Evolutionary conservation across 1,140 invertebrate genomes (phyloP).

Genomic region (Anastatus disparis): DNA sequence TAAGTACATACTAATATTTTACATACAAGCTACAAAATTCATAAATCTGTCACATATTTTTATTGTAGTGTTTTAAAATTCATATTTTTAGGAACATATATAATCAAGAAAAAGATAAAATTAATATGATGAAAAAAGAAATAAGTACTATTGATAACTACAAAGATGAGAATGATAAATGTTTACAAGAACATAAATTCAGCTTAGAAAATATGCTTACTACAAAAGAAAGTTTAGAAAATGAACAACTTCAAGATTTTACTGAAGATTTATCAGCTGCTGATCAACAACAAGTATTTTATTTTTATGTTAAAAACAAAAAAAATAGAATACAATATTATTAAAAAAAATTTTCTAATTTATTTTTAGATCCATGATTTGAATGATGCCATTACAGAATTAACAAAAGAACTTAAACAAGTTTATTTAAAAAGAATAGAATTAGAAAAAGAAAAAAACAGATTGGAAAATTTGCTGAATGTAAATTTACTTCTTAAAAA

Average conservation of each 20-base stretch:
- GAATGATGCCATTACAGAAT: conserved; percentile 91
- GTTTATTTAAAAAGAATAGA: conserved; percentile 95
- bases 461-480: conserved; percentile 95
- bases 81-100: conserved; percentile 82
- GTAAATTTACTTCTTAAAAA: conserved; percentile 92
- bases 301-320: too few relatives aligned
- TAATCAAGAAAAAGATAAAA: conserved; percentile 96
- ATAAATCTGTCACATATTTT: too few relatives aligned
- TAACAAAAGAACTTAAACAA: conserved; percentile 96
- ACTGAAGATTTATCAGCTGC: conserved; percentile 83
- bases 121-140: conserved; percentile 95
- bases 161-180: conserved; percentile 89
- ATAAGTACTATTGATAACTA: conserved; percentile 89
- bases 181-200: conserved; percentile 88
- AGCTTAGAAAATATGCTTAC: conserved; percentile 95
- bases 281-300: conserved; percentile 75
- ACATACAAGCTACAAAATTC: conserved; percentile 11
- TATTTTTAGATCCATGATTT: conserved; percentile 82
- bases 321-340: conserved; percentile 12
- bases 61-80: too few relatives aligned
- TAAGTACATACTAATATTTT: conserved; percentile 81
- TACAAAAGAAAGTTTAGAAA: conserved; percentile 90
- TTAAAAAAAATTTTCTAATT: neutral
- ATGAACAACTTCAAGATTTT: conserved; percentile 88
- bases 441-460: conserved; percentile 96